Conservation (phyloP, 2,888 invertebrate genomes). For the Drosophila engyochracea region DNA sequence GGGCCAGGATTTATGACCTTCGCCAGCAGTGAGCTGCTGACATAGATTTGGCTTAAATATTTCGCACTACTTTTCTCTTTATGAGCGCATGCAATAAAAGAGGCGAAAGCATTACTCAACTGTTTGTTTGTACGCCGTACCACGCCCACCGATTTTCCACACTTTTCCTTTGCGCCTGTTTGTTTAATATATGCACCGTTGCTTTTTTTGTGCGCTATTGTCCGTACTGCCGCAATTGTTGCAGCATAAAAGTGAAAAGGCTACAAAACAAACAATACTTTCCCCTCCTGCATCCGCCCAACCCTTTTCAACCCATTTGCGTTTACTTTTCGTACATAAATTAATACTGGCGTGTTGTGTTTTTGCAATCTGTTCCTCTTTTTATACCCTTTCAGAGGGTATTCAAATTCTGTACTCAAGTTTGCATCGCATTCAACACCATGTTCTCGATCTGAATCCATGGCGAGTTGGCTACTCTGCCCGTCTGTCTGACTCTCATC, state of each 20-base stretch:
- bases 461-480: neutral
- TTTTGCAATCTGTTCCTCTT: neutral
- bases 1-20: conserved; percentile 35
- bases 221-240: conserved; percentile 46
- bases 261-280: conserved; percentile 61
- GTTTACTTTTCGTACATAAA: conserved; percentile 50
- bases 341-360: conserved; percentile 37
- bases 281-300: conserved; percentile 21
- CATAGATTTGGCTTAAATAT: conserved; percentile 66
- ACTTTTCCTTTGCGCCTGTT: conserved; percentile 56
- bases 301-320: conserved; percentile 34
- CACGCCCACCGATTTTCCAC: conserved; percentile 21
- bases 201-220: conserved; percentile 19
- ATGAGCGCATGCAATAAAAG: conserved; percentile 64
- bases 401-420: neutral
- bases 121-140: conserved; percentile 41
- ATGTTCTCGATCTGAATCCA: neutral
- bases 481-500: neutral
- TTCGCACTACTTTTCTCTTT: conserved; percentile 66
- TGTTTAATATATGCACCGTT: conserved; percentile 54
- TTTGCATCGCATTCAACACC: neutral
- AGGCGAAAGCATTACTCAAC: conserved; percentile 41
- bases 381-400: neutral
- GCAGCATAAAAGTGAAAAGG: conserved; percentile 56
- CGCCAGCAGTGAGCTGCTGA: conserved; percentile 49